Evolutionary conservation across 2,797 vertebrate genomes (phyloP).

Genomic region (Bufotes viridis): DNA sequence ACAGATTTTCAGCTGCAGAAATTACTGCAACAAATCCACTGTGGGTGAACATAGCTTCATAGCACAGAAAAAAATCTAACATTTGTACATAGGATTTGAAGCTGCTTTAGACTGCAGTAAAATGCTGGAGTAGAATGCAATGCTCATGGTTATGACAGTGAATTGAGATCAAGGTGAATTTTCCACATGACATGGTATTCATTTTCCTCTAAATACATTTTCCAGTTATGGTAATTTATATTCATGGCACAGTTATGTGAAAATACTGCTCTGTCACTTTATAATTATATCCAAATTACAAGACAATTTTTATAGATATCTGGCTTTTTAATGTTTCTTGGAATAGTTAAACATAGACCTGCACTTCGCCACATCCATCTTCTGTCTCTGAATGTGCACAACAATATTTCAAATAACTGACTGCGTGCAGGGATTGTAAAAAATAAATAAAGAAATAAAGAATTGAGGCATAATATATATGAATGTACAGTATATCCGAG

Average conservation of each 20-base stretch:
- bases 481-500: too few relatives aligned
- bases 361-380: neutral
- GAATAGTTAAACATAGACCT: too few relatives aligned
- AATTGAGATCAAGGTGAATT: slow-evolving; percentile 6
- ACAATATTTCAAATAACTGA: neutral
- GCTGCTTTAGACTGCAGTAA: neutral
- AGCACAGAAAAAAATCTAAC: neutral
- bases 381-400: neutral
- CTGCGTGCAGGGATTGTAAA: neutral
- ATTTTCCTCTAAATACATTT: slow-evolving; percentile 19
- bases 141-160: neutral
- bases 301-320: too few relatives aligned
- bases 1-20: neutral
- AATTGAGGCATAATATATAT: too few relatives aligned
- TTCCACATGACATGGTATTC: slow-evolving; percentile 21
- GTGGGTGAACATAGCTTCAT: neutral
- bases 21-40: neutral
- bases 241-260: neutral
- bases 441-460: too few relatives aligned
- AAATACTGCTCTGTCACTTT: neutral
- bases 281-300: slow-evolving; percentile 6
- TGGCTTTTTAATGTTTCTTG: neutral
- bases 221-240: slow-evolving; percentile 14
- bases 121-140: neutral
- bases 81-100: neutral